Evolutionary conservation across 2,113 vertebrate genomes (phyloP), one percentile per base, ranked within the genome.

Genomic region (Mus spicilegus): DNA sequence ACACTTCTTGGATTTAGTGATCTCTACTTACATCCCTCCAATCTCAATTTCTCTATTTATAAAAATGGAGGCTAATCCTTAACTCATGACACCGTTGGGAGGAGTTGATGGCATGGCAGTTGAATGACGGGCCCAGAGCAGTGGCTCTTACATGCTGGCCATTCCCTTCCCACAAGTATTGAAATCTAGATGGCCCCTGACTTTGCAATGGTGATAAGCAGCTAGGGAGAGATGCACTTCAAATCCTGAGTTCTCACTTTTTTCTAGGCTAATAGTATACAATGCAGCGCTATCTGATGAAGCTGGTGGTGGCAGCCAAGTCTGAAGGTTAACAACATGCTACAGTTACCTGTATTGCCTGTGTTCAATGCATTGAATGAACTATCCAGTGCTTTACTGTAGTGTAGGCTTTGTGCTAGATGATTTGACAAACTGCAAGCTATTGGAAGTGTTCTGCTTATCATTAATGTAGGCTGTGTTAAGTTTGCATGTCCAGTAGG

Each of bases 11-110:
- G 72, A 91, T 72, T 46, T 63, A 88, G 67, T 36, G 73, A 39
- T 17, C 69, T 77, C 46, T 51, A 39, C 58, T 63, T 70, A 36
- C 33, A 46, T 67, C 63, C 87, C 36, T 72, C 54, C 54, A 87
- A 69, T 93, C 69, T 95, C 36, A 77, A 7, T 73, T 72, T 92
- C 67, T 87, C 91, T 9, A 39, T 67, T 46, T 72, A 24, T 82
- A 76, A 92, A 95, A 73, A 77, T 17, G 19, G 70, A 10, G n/a
- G 20, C 76, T 87, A 49, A 58, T 72, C 51, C 26, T 85, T 76
- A 76, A 87, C 13, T 30, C 76, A 12, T 58, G 65, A 76, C 77
- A 33, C 49, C 4, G 8, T 12, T 65, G 51, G 42, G 70, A 91
- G 49, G 54, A 65, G 76, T 89, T 2, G 12, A 8, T 13, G 61